A percentile compares a stretch with the other conserved stretches of the same genome.
phyloP scores from a whole-genome alignment of 1,140 invertebrate genomes.

The Pachypsylla venusta region DNA sequence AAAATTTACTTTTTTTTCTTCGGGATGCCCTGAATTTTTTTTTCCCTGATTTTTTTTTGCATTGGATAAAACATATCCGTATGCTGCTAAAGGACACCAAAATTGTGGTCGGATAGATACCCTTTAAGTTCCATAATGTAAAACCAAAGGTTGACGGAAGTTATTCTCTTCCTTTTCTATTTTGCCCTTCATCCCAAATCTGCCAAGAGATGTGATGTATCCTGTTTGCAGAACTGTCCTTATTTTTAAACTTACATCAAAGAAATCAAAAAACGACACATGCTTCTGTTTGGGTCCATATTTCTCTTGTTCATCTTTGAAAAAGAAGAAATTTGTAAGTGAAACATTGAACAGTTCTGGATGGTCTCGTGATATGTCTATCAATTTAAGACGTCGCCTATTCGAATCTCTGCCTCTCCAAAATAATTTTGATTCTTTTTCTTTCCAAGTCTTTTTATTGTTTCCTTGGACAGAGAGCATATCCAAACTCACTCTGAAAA shows the following conservation, averaged over 20 bases:
- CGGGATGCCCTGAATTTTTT: too few species aligned
- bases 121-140: too few species aligned
- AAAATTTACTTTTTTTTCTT: too few species aligned
- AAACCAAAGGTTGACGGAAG: too few species aligned
- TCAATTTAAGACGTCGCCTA: conserved; percentile 61
- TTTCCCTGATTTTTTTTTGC: too few species aligned
- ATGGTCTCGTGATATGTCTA: conserved; percentile 58
- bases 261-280: conserved; percentile 88
- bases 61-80: too few species aligned
- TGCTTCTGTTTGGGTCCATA: conserved; percentile 73
- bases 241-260: conserved; percentile 55
- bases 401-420: conserved; percentile 87
- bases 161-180: too few species aligned
- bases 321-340: conserved; percentile 95
- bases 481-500: conserved; percentile 67
- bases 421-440: conserved; percentile 62
- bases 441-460: conserved; percentile 50
- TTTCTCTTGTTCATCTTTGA: conserved; percentile 61
- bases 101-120: too few species aligned
- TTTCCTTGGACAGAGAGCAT: conserved; percentile 79
- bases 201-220: too few species aligned
- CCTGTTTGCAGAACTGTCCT: too few species aligned
- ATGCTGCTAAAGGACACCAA: too few species aligned
- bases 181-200: too few species aligned
- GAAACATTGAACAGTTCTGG: conserved; percentile 78